Percentiles rank a stretch among this genome's conserved stretches.
These are phyloP conservation scores for Seira sanloemensis DNA, from an alignment of 2,888 invertebrate species.

Conservation along the genomic window DNA sequence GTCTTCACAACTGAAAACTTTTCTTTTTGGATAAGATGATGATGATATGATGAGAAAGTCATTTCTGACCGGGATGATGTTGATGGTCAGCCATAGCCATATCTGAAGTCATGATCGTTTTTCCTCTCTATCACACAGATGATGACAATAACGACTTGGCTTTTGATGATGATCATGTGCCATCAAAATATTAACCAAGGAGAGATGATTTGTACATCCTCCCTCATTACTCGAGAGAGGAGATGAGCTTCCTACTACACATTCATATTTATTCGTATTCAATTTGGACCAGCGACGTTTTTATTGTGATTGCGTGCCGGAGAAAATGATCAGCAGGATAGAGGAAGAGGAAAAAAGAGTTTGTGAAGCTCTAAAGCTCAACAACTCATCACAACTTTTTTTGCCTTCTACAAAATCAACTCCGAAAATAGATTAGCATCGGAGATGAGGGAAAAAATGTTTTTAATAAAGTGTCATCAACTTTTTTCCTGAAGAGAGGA, in stretches of 20 bases:
- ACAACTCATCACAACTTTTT: neutral
- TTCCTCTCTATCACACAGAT: neutral
- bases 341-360: slow-evolving; percentile 32
- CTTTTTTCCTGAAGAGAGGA: slow-evolving; percentile 20
- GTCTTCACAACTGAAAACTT: neutral
- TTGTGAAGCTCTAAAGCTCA: slow-evolving; percentile 12
- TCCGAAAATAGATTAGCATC: slow-evolving; percentile 47
- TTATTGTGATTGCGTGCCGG: slow-evolving; percentile 2
- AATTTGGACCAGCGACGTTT: slow-evolving; percentile 36
- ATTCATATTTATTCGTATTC: neutral
- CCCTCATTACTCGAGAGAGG: neutral
- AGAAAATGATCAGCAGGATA: slow-evolving; percentile 28
- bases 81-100: neutral
- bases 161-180: neutral
- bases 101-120: neutral
- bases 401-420: neutral
- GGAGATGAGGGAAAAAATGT: slow-evolving; percentile 28
- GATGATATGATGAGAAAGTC: neutral
- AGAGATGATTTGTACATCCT: neutral
- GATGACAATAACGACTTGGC: neutral
- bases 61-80: neutral
- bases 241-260: too few species aligned
- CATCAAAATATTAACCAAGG: neutral
- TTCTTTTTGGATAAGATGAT: neutral
- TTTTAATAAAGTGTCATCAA: slow-evolving; percentile 54